Evolutionary conservation across 2,113 vertebrate species (phyloP).

Genomic region (Archocentrus centrarchus): DNA sequence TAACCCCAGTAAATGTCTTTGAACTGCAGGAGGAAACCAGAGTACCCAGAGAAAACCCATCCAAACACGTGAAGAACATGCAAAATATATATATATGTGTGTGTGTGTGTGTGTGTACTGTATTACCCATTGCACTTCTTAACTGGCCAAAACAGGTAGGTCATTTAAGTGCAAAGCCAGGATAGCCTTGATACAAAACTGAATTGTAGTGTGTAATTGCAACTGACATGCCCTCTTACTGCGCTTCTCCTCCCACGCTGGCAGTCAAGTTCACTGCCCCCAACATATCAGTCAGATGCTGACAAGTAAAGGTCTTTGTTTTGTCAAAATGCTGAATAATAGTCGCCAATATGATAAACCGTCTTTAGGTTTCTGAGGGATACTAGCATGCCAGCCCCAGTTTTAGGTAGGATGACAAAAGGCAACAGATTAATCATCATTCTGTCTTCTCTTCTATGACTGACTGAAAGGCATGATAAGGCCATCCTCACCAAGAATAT

Average conservation of each 20-base stretch:
- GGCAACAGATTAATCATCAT: neutral
- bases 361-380: neutral
- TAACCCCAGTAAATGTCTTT: no score
- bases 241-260: slow-evolving; percentile 9
- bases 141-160: no score
- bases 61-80: no score
- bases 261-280: slow-evolving; percentile 21
- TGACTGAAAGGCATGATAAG: neutral
- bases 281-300: slow-evolving; percentile 31
- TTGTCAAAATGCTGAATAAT: slow-evolving; percentile 19
- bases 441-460: neutral
- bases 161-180: slow-evolving; percentile 9
- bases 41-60: no score
- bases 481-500: neutral
- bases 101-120: no score
- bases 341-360: neutral
- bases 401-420: neutral
- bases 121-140: no score
- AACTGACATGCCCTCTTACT: slow-evolving; percentile 12
- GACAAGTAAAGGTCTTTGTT: slow-evolving; percentile 22
- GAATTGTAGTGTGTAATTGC: slow-evolving; percentile 2
- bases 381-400: neutral
- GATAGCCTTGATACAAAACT: slow-evolving; percentile 25
- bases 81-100: no score
- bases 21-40: no score